Base-by-base conservation (phyloP, 2,113 vertebrate species). In the Bombycilla garrulus region DNA sequence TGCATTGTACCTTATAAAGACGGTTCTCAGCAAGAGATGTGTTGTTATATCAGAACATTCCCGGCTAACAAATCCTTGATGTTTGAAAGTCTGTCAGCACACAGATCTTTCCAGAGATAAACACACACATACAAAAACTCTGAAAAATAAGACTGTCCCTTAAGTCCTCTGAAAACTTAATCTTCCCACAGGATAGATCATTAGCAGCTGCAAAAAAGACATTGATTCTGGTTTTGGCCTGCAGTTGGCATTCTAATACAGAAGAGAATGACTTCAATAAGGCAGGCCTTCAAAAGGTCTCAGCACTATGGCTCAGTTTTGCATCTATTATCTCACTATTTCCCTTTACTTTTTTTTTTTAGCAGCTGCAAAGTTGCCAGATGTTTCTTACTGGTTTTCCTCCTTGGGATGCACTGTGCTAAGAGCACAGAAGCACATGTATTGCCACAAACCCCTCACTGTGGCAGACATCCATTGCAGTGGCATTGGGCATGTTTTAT, bases 221-320 rank as follows among this genome's bases (percentile, higher is more conserved):
- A n/a, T n/a, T n/a, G n/a, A n/a, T n/a, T 83, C 88, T 90, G 62
- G 47, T 89, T 97, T 87, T 92, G 84, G 92, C 77, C 82, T 42
- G 26, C 45, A 21, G 80, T 66, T 47, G 22, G 13, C 29, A 76
- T 38, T 80, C 21, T 58, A 87, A 65, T 12, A 76, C 38, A 81
- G 42, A 38, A 74, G 5, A 74, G 22, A 89, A 73, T 8, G 1
- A 38, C 33, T 84, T 60, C n/a, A 84, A 0, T 16, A 15, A 33
- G 20, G 42, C 15, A 64, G 57, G n/a, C 44, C 40, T 82, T 53
- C 57, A 69, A 64, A 87, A 60, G 21, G 25, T 25, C 69, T 85
- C 65, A 36, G 73, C 9, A 40, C 36, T 50, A 24, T 3, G 10
- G 44, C 40, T 94, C 12, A 7, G 19, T 51, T 62, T 81, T 33